Conservation (phyloP, 53 echinoderm and acorn worm species). For the Henricia sp. region DNA sequence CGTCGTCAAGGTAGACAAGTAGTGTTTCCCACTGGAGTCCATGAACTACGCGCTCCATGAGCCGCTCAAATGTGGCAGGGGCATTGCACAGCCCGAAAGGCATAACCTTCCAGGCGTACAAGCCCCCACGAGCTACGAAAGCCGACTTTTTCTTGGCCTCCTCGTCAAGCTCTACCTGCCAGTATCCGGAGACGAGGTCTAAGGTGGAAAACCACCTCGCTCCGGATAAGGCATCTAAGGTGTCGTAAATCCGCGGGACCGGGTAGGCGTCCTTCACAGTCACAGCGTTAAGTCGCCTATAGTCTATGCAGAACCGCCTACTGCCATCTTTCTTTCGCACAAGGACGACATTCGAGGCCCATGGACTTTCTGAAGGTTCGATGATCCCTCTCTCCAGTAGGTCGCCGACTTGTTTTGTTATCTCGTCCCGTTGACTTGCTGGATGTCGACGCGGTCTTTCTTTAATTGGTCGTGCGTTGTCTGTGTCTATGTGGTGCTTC, state of each 20-base stretch:
- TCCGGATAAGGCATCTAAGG: conserved; percentile 53
- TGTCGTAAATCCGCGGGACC: conserved; percentile 49
- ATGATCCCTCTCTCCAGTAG: conserved; percentile 41
- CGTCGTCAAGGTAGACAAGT: background rate
- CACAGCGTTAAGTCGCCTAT: conserved; percentile 40
- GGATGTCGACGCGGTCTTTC: conserved; percentile 43
- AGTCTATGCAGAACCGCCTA: conserved; percentile 46
- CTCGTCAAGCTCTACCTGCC: background rate
- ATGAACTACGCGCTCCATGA: background rate
- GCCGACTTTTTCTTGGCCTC: background rate
- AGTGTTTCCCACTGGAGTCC: background rate
- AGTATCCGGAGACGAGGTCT: background rate
- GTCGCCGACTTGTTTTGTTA: conserved; percentile 34
- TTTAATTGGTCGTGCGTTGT: conserved; percentile 30
- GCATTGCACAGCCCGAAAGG: background rate
- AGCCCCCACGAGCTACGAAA: background rate
- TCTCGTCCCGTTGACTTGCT: conserved; percentile 17
- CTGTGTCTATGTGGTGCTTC: conserved; percentile 60
- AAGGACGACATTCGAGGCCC: conserved; percentile 47
- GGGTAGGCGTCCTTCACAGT: conserved; percentile 67
- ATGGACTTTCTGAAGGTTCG: conserved; percentile 43
- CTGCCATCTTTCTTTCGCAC: conserved; percentile 65
- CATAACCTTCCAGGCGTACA: background rate
- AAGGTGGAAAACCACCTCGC: conserved; percentile 52
- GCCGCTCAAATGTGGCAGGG: background rate